Base-by-base conservation (phyloP, 2,113 vertebrate species). In the Leptosomus discolor region DNA sequence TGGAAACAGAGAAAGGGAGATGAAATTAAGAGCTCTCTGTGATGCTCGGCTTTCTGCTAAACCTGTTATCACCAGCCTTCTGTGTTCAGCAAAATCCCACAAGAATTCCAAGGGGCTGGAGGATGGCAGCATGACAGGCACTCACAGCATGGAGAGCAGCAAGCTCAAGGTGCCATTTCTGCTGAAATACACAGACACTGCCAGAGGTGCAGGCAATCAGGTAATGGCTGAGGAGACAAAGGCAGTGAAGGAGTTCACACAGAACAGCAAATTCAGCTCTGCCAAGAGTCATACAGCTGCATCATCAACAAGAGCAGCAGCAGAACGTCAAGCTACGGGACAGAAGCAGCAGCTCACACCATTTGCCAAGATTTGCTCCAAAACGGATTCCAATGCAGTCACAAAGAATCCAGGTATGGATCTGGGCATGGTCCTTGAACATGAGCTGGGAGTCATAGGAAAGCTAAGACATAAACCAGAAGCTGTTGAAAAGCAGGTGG, bases 341-440 rank as follows among this genome's bases (percentile, higher is more conserved):
- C 91, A 94, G 46, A 97, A 95, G 81, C 96, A 80, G 69, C 97
- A 97, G 80, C 95, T 98, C 30, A 88, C 95, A 2, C 85, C 97
- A 9, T 96, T 96, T 90, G 88, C 97, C 48, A 95, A 97, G 85
- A 94, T 95, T 57, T 96, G 92, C 74, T 95, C 96, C 89, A 97
- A 96, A 79, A 50, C 60, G 0, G 32, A 95, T 36, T 27, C 51
- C 1, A n/a, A 96, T 8, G 10, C 80, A 1, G 8, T 43, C 10
- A 1, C 77, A 41, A 96, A 95, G 50, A 73, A 71, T 22, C 54
- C 96, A 91, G 96, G 98, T 98, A 93, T 71, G 91, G 51, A 51
- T 70, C 17, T n/a, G 41, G 69, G 56, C 70, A 46, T 3, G 6
- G 32, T 29, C 29, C 54, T 34, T 50, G 39, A 80, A 63, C 29